A percentile compares a stretch with the other conserved stretches of the same genome.
phyloP scores from a whole-genome alignment of 2,113 vertebrate species.

The Campylomormyrus numenius region DNA sequence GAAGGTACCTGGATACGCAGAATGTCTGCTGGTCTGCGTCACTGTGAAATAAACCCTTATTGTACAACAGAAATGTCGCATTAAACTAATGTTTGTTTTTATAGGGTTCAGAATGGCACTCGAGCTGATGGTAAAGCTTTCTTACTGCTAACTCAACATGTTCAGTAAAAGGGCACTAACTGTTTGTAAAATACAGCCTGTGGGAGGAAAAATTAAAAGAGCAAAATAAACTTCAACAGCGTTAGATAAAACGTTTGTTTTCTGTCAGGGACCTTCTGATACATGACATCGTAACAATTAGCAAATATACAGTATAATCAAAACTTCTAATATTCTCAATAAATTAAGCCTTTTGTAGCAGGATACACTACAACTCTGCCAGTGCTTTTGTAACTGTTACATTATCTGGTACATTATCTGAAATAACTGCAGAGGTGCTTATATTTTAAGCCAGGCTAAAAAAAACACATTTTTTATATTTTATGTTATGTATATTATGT shows the following conservation, averaged over 20 bases:
- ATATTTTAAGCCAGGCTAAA: neutral
- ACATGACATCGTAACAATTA: neutral
- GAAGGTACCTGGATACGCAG: neutral
- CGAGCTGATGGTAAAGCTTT: conserved; percentile 47
- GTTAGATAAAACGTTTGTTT: neutral
- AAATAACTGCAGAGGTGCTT: neutral
- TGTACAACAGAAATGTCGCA: neutral
- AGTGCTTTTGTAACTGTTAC: neutral
- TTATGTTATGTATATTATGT: neutral
- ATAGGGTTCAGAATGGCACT: conserved; percentile 49
- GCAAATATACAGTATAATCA: neutral
- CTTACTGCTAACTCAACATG: neutral
- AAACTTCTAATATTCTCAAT: neutral
- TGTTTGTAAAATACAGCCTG: neutral
- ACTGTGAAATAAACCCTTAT: neutral
- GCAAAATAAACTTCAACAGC: neutral
- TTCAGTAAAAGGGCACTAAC: neutral
- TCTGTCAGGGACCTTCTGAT: neutral
- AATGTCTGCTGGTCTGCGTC: neutral
- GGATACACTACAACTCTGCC: neutral
- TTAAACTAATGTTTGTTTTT: conserved; percentile 4
- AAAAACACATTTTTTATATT: neutral
- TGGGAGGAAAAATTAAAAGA: neutral
- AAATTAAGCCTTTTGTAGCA: neutral
- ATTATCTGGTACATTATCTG: neutral